Evolutionary conservation across 2,113 vertebrate genomes (phyloP).

Genomic region (Percina caprodes): DNA sequence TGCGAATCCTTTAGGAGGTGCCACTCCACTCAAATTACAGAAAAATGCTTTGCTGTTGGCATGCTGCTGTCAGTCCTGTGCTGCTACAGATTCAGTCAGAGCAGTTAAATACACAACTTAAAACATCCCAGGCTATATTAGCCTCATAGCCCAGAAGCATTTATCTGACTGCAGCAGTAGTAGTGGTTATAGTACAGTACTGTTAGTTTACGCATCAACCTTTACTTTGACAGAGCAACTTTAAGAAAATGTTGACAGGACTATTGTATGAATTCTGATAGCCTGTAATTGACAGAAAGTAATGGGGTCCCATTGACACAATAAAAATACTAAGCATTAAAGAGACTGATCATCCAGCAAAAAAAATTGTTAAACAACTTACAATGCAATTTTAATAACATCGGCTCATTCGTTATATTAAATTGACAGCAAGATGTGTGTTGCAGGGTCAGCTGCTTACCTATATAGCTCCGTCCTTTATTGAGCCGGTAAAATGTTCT

Average conservation of each 20-base stretch:
- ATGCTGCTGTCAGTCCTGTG: constrained; percentile 33
- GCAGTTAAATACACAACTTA: constrained; percentile 10
- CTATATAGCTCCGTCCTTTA: not conserved
- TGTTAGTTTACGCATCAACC: not conserved
- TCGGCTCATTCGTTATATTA: not conserved
- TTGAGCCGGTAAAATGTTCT: not conserved
- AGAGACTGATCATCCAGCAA: not conserved
- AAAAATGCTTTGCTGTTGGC: constrained; percentile 32
- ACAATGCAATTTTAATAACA: not conserved
- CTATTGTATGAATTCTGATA: not conserved
- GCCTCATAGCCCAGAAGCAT: not conserved
- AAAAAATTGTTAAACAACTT: not conserved
- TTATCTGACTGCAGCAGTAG: not conserved
- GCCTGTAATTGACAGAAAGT: not conserved
- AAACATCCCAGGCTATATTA: constrained; percentile 11
- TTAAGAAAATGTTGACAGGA: not conserved
- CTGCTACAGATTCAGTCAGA: constrained; percentile 16
- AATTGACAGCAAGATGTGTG: not conserved
- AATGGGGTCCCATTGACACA: not conserved
- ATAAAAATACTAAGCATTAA: not conserved
- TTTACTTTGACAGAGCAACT: not conserved
- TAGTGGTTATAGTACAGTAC: not conserved
- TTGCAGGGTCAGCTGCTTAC: constrained; percentile 4
- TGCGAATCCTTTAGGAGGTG: constrained; percentile 43
- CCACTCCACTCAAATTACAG: constrained; percentile 37